A percentile compares a stretch with the other conserved stretches of the same genome.
These are phyloP conservation scores for Seladonia tumulorum DNA, from an alignment of 2,888 invertebrate species.

Conservation along the genomic window DNA sequence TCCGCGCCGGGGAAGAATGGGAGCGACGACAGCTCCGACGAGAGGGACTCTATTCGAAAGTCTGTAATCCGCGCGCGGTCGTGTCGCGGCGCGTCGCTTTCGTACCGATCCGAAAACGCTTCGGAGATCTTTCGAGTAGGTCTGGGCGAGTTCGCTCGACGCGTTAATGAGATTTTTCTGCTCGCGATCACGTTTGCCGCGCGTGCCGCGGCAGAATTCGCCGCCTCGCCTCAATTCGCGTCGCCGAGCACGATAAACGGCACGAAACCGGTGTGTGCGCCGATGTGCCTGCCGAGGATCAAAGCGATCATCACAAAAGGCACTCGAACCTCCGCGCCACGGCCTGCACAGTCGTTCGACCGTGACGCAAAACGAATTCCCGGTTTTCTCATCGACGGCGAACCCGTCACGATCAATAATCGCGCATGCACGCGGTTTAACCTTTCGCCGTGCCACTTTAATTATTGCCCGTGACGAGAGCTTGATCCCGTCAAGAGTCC, in stretches of 20 bases:
- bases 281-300: not conserved
- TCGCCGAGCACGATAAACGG: too few species aligned
- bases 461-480: constrained; percentile 5
- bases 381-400: constrained; percentile 14
- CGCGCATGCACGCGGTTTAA: constrained; percentile 44
- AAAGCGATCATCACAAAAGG: constrained; percentile 26
- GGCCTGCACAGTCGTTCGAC: not conserved
- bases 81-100: too few species aligned
- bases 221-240: not conserved
- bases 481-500: constrained; percentile 3
- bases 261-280: too few species aligned
- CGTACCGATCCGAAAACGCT: not conserved
- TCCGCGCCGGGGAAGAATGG: constrained; percentile 27
- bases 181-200: not conserved
- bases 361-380: constrained; percentile 35
- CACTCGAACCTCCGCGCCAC: constrained; percentile 1
- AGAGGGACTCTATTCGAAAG: not conserved
- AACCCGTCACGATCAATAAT: constrained; percentile 50
- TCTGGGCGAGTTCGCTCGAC: not conserved
- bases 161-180: not conserved
- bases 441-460: constrained; percentile 42
- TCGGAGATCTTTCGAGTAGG: not conserved
- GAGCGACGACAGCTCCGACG: constrained; percentile 37
- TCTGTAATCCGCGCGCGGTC: not conserved
- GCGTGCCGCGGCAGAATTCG: not conserved